phyloP scores from a whole-genome alignment of 2,888 invertebrate genomes.

The Xestoiulus laeticollis region DNA sequence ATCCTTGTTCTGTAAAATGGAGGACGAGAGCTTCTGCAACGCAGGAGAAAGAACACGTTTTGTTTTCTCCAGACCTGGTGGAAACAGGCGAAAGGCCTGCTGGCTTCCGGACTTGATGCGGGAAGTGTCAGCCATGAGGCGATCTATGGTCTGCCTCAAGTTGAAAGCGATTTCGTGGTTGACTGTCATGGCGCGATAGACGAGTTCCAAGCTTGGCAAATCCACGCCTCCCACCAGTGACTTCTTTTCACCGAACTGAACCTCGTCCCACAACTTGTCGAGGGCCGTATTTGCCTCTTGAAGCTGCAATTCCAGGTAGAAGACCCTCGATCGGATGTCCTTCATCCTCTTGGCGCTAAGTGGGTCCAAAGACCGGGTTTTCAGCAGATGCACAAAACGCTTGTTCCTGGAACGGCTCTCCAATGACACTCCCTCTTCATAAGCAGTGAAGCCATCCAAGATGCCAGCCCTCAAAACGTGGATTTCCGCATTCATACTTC shows the following conservation, averaged over 20 bases:
- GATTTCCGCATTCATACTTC: conserved; percentile 70
- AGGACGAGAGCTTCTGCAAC: neutral
- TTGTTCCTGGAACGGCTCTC: conserved; percentile 63
- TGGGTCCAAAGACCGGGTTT: conserved; percentile 70
- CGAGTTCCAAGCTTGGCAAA: conserved; percentile 76
- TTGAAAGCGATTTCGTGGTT: conserved; percentile 75
- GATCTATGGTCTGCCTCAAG: conserved; percentile 65
- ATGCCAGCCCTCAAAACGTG: conserved; percentile 68
- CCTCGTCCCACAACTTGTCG: conserved; percentile 79
- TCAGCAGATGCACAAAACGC: conserved; percentile 62
- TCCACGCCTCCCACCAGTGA: neutral
- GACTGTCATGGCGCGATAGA: conserved; percentile 80
- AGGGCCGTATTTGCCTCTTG: conserved; percentile 76
- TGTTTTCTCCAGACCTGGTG: neutral
- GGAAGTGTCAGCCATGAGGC: neutral
- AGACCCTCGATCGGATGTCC: conserved; percentile 72
- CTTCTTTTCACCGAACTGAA: conserved; percentile 41
- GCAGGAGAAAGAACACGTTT: neutral
- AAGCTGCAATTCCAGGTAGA: conserved; percentile 78
- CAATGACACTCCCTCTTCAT: conserved; percentile 63
- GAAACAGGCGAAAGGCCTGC: neutral
- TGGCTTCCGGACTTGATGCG: neutral
- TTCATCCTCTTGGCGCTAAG: conserved; percentile 74
- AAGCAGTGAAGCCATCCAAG: conserved; percentile 64
- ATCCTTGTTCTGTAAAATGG: neutral